These are phyloP conservation scores for Mustela lutreola DNA, from an alignment of 2,113 vertebrate species.

Conservation along the genomic window DNA sequence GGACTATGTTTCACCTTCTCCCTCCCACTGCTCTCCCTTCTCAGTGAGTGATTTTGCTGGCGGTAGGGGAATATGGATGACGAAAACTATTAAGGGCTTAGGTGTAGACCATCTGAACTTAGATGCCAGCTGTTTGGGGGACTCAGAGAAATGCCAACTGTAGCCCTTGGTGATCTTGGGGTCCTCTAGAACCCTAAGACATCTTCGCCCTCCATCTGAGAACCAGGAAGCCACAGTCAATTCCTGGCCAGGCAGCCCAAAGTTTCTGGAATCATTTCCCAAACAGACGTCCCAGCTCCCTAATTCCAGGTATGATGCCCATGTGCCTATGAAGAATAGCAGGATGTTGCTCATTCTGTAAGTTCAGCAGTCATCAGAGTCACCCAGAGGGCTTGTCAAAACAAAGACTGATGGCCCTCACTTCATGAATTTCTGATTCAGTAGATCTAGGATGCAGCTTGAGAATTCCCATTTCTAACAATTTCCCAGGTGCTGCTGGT, in stretches of 20 bases:
- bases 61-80: not conserved
- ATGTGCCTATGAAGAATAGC: not conserved
- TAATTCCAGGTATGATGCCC: not conserved
- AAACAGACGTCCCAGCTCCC: not conserved
- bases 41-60: not conserved
- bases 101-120: not conserved
- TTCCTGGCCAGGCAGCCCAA: not conserved
- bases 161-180: not conserved
- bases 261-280: not conserved
- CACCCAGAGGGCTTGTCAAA: not conserved
- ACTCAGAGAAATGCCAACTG: slow-evolving; percentile 14
- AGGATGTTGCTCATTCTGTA: not conserved
- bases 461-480: not conserved
- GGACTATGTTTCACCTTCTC: not conserved
- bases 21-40: not conserved
- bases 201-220: not conserved
- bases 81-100: not conserved
- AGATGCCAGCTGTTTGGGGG: not conserved
- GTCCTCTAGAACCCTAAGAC: not conserved
- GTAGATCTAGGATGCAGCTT: not conserved
- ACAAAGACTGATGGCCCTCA: not conserved
- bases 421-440: not conserved
- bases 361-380: not conserved
- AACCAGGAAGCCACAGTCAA: not conserved
- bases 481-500: no score